Percentiles rank a stretch among this genome's conserved stretches.
phyloP scores from a whole-genome alignment of 1,140 invertebrate species.

The Phenacoccus solenopsis region DNA sequence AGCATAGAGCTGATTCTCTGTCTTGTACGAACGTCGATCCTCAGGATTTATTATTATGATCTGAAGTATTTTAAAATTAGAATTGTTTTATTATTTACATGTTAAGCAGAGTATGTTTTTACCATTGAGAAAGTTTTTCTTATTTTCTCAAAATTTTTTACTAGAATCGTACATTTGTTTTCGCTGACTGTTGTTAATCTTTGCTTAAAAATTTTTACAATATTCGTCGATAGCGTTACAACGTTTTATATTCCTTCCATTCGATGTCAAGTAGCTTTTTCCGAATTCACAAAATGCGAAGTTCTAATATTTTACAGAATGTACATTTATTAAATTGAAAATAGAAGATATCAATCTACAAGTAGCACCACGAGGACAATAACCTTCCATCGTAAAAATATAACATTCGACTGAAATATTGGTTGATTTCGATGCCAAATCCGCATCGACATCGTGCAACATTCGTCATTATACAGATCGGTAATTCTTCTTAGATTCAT shows the following conservation, averaged over 20 bases:
- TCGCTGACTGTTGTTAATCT: conserved; percentile 59
- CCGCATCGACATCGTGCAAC: conserved; percentile 66
- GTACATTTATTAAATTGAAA: conserved; percentile 30
- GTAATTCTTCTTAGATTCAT: conserved; percentile 35
- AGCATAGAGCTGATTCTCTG: conserved; percentile 48
- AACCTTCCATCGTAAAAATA: conserved; percentile 53
- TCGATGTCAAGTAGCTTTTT: conserved; percentile 48
- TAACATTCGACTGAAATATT: conserved; percentile 62
- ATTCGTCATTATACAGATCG: conserved; percentile 54
- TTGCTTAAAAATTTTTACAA: conserved; percentile 43
- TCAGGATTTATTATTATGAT: conserved; percentile 64
- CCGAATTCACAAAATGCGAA: conserved; percentile 37
- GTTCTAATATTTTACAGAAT: conserved; percentile 32
- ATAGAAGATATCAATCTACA: conserved; percentile 49
- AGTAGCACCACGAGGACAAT: conserved; percentile 61
- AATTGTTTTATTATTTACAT: no score
- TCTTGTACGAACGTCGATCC: conserved; percentile 47
- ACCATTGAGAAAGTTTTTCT: no score
- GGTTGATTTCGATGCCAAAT: conserved; percentile 52
- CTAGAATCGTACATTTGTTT: conserved; percentile 77
- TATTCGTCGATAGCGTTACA: conserved; percentile 39
- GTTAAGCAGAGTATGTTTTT: no score
- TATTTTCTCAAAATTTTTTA: no score
- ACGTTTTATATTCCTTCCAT: conserved; percentile 47
- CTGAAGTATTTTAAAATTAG: no score